Evolutionary conservation across 1,140 invertebrate genomes (phyloP).

Genomic region (Trachymyrmex septentrionalis): DNA sequence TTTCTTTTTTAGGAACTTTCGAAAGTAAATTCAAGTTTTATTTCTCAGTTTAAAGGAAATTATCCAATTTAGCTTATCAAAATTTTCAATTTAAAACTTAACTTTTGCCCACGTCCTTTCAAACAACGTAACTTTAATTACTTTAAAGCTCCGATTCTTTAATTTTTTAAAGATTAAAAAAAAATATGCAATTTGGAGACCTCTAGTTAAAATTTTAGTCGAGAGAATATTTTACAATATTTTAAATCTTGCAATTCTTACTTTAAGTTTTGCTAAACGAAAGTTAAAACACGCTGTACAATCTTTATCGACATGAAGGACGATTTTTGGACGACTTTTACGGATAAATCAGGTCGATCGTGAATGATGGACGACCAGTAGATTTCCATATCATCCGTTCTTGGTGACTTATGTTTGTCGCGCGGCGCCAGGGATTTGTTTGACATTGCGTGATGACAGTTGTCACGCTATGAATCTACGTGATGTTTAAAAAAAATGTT

Average conservation of each 20-base stretch:
- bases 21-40: constrained; percentile 20
- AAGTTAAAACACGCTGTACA: not conserved
- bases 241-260: not conserved
- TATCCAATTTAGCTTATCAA: not conserved
- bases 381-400: constrained; percentile 54
- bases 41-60: not conserved
- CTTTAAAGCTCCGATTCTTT: not conserved
- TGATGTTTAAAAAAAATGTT: constrained; percentile 26
- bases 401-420: constrained; percentile 56
- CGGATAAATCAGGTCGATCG: constrained; percentile 48
- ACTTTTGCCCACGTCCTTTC: not conserved
- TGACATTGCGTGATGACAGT: constrained; percentile 53
- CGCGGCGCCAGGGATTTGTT: constrained; percentile 30
- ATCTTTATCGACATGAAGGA: constrained; percentile 35
- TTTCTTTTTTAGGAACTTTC: not conserved
- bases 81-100: constrained; percentile 11
- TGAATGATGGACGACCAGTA: constrained; percentile 51
- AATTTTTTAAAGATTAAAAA: not conserved
- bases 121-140: not conserved
- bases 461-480: constrained; percentile 41
- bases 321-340: constrained; percentile 15
- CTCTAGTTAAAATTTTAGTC: not conserved
- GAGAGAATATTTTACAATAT: not conserved
- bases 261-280: not conserved
- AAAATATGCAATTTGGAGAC: not conserved